A percentile compares a stretch with the other conserved stretches of the same genome.
These are phyloP conservation scores for Trichoplusia ni DNA, from an alignment of 1,140 invertebrate species.

Conservation along the genomic window DNA sequence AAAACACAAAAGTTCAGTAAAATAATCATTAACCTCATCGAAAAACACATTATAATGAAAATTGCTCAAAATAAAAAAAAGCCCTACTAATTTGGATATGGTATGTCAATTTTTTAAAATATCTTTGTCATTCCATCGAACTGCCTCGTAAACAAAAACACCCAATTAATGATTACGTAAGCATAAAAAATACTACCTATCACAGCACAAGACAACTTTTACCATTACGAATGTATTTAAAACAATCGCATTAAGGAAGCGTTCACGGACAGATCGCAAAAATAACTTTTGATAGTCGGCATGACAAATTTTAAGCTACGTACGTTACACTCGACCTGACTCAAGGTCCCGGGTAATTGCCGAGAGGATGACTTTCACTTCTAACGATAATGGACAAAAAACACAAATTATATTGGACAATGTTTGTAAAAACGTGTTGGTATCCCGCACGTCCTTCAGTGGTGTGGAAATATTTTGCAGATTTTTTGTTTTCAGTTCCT, in stretches of 20 bases:
- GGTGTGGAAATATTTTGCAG: no score
- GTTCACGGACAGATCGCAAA: neutral
- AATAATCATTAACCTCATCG: no score
- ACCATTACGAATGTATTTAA: neutral
- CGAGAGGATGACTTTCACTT: slow-evolving; percentile 24
- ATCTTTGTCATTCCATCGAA: no score
- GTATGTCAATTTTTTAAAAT: no score
- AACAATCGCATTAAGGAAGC: slow-evolving; percentile 8
- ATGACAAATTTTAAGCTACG: slow-evolving; percentile 1
- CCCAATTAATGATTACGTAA: no score
- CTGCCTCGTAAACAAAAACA: no score
- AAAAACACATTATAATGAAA: no score
- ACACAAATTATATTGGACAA: slow-evolving; percentile 5
- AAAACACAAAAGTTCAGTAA: no score
- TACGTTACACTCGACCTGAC: neutral
- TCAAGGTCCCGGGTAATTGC: slow-evolving; percentile 10
- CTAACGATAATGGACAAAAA: slow-evolving; percentile 9
- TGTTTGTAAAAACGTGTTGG: neutral
- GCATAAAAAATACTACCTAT: neutral
- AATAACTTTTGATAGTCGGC: slow-evolving; percentile 11
- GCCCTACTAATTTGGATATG: no score
- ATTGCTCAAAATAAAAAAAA: no score
- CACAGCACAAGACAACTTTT: neutral
- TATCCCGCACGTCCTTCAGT: neutral
- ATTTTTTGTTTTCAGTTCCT: no score